Conservation (phyloP, 2,888 invertebrate species). For the Machimus atricapillus region DNA sequence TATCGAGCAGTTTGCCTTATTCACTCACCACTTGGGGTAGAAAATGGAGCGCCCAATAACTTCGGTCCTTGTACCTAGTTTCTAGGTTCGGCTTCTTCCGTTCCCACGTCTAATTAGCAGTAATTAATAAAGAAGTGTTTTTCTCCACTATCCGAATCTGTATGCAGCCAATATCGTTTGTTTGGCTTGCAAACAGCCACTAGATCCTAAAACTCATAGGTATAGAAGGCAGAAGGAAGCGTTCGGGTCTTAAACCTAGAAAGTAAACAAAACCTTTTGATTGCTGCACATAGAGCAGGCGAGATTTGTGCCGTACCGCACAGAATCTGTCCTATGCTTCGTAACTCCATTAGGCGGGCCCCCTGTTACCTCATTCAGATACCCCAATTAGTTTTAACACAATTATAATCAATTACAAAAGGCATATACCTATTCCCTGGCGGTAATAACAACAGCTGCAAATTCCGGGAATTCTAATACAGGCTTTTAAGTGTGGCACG, state of each 20-base stretch:
- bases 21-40: not conserved
- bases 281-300: not conserved
- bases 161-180: not conserved
- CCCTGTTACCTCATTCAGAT: conserved; percentile 6
- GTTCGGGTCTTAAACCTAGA: not conserved
- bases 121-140: not conserved
- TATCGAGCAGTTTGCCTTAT: not conserved
- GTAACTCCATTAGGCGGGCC: not conserved
- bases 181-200: not conserved
- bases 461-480: not conserved
- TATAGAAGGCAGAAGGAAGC: not conserved
- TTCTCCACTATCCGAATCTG: not conserved
- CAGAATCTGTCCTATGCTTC: not conserved
- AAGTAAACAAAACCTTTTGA: conserved; percentile 3
- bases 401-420: conserved; percentile 40
- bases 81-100: not conserved
- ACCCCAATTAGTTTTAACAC: conserved; percentile 36
- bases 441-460: conserved; percentile 37
- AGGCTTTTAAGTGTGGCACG: conserved; percentile 9
- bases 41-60: not conserved
- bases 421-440: conserved; percentile 10
- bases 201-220: not conserved
- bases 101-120: not conserved
- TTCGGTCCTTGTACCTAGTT: not conserved
- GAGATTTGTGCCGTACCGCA: not conserved